Conservation (phyloP, 1,140 invertebrate genomes). For the Adoxophyes honmai region DNA sequence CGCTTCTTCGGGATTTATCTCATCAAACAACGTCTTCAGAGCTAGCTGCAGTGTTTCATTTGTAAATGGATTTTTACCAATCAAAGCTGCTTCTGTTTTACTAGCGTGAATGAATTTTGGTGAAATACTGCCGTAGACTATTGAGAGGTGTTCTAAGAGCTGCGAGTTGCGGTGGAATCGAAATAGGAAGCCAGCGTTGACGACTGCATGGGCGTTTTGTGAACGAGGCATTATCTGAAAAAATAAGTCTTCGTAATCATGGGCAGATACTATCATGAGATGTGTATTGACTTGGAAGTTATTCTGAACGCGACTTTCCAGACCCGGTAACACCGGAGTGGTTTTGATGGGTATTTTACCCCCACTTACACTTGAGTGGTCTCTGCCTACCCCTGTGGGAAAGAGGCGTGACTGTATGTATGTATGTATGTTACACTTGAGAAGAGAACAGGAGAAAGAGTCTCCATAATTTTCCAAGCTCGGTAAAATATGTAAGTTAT, state of each 20-base stretch:
- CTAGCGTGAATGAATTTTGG: slow-evolving; percentile 81
- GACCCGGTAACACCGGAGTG: too few species aligned
- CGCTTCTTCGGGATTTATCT: slow-evolving; percentile 79
- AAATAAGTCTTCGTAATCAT: background rate
- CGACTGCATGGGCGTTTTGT: slow-evolving; percentile 84
- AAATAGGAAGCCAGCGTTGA: slow-evolving; percentile 80
- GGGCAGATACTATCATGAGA: too few species aligned
- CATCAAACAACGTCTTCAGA: slow-evolving; percentile 74
- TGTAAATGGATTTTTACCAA: slow-evolving; percentile 69
- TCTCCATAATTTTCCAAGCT: too few species aligned
- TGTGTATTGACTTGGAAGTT: too few species aligned
- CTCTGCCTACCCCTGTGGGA: too few species aligned
- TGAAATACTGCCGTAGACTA: slow-evolving; percentile 79
- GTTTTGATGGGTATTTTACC: too few species aligned
- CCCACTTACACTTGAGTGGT: too few species aligned
- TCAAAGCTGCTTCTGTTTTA: slow-evolving; percentile 80
- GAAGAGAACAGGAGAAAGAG: too few species aligned
- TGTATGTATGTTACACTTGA: too few species aligned
- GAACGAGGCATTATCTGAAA: slow-evolving; percentile 79
- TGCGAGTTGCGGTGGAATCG: background rate
- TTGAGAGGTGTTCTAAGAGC: slow-evolving; percentile 32
- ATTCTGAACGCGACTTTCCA: too few species aligned
- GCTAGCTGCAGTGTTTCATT: slow-evolving; percentile 69
- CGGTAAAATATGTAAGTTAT: too few species aligned
- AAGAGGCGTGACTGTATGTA: too few species aligned